phyloP scores from a whole-genome alignment of 2,113 vertebrate genomes.

The Zosterops borbonicus region DNA sequence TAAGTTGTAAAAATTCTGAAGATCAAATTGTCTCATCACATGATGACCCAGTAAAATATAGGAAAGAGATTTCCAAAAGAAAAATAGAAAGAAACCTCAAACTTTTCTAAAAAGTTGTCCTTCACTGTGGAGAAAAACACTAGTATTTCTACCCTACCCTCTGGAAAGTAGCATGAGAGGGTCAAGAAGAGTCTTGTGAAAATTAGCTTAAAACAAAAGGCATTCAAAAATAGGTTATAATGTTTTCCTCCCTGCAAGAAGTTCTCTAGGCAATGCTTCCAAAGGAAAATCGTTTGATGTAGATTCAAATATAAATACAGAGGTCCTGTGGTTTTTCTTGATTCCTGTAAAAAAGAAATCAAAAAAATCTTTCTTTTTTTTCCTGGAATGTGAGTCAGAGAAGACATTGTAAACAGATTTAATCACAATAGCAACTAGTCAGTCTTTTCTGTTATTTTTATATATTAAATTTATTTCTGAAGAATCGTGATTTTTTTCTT shows the following conservation, averaged over 20 bases:
- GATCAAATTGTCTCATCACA: background rate
- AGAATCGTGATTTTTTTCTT: background rate
- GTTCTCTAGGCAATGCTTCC: conserved; percentile 49
- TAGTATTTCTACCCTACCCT: background rate
- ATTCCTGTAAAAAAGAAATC: conserved; percentile 61
- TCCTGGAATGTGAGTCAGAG: conserved; percentile 70
- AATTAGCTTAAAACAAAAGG: conserved; percentile 49
- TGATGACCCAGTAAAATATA: background rate
- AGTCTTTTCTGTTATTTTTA: conserved; percentile 3
- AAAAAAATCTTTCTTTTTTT: conserved; percentile 55
- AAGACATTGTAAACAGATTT: conserved; percentile 66
- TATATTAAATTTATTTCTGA: conserved; percentile 11
- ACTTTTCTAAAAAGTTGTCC: background rate
- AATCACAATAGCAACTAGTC: conserved; percentile 56
- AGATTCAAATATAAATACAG: conserved; percentile 73
- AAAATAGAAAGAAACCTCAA: background rate
- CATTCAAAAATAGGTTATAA: conserved; percentile 47
- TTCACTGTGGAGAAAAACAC: background rate
- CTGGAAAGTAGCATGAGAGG: background rate
- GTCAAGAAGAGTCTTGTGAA: conserved; percentile 33
- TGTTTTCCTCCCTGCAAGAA: conserved; percentile 47
- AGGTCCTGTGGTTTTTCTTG: conserved; percentile 65
- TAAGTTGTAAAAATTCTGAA: background rate
- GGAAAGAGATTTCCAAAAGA: background rate
- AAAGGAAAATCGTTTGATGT: conserved; percentile 68